phyloP scores from a whole-genome alignment of 2,797 vertebrate species.

The Scolopax bukidnonensis region DNA sequence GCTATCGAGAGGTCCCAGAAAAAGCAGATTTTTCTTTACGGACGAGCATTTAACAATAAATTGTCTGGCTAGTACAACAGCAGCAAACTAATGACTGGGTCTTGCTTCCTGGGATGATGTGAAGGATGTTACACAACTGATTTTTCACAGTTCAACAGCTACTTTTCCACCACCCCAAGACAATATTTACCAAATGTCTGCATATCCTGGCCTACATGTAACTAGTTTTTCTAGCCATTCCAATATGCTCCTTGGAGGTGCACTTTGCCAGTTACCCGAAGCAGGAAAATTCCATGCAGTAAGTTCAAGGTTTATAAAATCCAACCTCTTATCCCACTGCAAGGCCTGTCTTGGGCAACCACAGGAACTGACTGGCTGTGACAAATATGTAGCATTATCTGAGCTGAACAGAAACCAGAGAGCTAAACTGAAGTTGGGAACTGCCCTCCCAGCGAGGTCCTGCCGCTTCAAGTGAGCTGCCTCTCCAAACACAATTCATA shows the following conservation, averaged over 20 bases:
- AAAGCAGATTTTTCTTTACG: conserved; percentile 72
- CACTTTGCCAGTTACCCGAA: not conserved
- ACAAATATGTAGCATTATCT: fast-evolving
- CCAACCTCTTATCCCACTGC: not conserved
- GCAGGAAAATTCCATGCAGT: not conserved
- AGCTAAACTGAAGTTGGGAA: not conserved
- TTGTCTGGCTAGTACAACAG: conserved; percentile 66
- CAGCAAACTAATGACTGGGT: conserved; percentile 72
- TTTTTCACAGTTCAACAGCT: not conserved
- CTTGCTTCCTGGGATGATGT: conserved; percentile 26
- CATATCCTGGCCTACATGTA: not conserved
- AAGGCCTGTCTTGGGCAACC: not conserved
- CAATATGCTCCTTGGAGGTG: not conserved
- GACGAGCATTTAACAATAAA: conserved; percentile 77
- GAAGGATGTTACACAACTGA: conserved; percentile 19
- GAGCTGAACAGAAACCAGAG: not conserved
- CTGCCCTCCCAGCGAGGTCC: not conserved
- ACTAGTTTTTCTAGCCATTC: not conserved
- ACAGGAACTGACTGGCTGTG: not conserved
- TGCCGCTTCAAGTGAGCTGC: not conserved
- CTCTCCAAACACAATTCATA: fast-evolving
- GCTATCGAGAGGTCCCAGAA: conserved; percentile 71
- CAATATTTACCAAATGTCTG: not conserved
- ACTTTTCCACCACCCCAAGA: not conserved
- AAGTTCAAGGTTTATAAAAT: not conserved